phyloP scores from a whole-genome alignment of 2,113 vertebrate species.

The Pleuronectes platessa region DNA sequence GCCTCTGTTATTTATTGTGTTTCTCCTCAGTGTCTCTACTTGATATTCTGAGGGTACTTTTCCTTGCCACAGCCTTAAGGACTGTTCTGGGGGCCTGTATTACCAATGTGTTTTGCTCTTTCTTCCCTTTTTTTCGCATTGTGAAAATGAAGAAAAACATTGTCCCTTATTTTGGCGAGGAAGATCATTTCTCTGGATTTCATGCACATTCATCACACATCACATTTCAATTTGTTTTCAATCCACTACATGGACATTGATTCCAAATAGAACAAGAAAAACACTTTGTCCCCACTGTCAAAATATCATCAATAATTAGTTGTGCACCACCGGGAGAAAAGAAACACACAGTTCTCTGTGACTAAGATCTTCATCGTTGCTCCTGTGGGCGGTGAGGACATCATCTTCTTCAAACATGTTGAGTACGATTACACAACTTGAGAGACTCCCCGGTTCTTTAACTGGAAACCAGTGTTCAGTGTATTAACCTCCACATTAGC shows the following conservation, averaged over 20 bases:
- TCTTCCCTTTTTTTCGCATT: background rate
- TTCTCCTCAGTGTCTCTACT: slow-evolving; percentile 33
- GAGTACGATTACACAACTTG: too few relatives aligned
- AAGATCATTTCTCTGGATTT: background rate
- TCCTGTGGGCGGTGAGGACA: too few relatives aligned
- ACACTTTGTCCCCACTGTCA: slow-evolving; percentile 20
- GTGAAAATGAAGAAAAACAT: background rate
- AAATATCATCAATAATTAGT: slow-evolving; percentile 29
- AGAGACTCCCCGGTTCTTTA: too few relatives aligned
- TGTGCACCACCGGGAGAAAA: background rate
- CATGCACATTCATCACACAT: background rate
- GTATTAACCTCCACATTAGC: too few relatives aligned
- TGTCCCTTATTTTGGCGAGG: background rate
- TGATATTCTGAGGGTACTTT: slow-evolving; percentile 26
- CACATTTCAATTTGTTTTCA: background rate
- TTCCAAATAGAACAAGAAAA: slow-evolving; percentile 1
- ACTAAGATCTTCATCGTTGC: too few relatives aligned
- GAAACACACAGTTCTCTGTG: too few relatives aligned
- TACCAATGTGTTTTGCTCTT: background rate
- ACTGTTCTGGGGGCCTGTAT: slow-evolving; percentile 21
- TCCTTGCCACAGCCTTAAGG: slow-evolving; percentile 4
- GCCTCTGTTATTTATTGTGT: slow-evolving; percentile 1
- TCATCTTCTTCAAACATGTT: too few relatives aligned
- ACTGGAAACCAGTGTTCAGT: too few relatives aligned
- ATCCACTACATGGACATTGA: background rate